These are phyloP conservation scores for Crotalus tigris DNA, from an alignment of 2,113 vertebrate genomes.

Conservation along the genomic window DNA sequence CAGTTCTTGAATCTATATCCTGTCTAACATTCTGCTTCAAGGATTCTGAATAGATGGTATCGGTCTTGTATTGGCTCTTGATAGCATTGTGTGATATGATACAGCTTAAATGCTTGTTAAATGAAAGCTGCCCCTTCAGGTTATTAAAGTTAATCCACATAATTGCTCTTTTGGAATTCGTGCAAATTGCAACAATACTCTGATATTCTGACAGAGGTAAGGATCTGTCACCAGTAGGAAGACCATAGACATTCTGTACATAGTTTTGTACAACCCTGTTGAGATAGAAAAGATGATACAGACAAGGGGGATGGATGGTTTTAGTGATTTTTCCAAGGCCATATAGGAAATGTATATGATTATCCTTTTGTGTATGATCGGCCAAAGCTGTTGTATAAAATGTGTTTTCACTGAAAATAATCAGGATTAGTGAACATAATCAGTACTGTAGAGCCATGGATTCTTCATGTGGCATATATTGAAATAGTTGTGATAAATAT, in stretches of 20 bases:
- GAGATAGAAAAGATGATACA: background rate
- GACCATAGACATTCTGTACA: background rate
- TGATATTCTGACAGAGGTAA: background rate
- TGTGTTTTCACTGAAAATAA: slow-evolving; percentile 13
- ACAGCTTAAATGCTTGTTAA: background rate
- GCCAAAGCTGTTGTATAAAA: background rate
- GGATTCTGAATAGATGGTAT: background rate
- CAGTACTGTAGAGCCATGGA: background rate
- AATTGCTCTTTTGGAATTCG: background rate
- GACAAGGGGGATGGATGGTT: background rate
- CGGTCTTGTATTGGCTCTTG: background rate
- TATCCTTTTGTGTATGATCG: background rate
- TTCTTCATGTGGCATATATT: background rate
- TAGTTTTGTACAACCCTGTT: background rate
- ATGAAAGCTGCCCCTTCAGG: background rate
- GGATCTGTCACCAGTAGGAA: background rate
- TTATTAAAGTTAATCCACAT: background rate
- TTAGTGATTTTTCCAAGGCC: background rate
- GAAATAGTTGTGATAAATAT: slow-evolving; percentile 23
- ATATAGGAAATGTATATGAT: background rate
- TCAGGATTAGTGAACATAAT: background rate
- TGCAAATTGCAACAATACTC: background rate
- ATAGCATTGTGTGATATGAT: background rate
- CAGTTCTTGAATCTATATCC: background rate
- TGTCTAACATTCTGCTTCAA: background rate